These are phyloP conservation scores for Drosophila siamana DNA, from an alignment of 2,888 invertebrate genomes.

Conservation along the genomic window DNA sequence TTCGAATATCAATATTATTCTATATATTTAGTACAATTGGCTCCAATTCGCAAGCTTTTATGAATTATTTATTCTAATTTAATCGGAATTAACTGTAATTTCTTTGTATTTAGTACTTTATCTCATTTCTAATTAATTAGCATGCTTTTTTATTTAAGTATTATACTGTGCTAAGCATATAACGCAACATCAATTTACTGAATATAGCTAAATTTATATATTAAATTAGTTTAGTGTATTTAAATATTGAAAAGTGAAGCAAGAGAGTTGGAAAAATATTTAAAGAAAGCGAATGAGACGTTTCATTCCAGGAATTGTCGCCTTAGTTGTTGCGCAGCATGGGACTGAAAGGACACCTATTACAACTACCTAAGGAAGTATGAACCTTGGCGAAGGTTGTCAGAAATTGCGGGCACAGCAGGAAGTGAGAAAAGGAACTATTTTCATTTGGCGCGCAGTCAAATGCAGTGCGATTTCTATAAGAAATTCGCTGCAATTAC, in stretches of 20 bases:
- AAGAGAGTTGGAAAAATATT: slow-evolving; percentile 10
- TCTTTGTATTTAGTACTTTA: too few relatives aligned
- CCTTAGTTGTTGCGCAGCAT: slow-evolving; percentile 63
- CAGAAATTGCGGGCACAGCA: slow-evolving; percentile 55
- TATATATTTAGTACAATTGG: too few relatives aligned
- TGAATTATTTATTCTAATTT: too few relatives aligned
- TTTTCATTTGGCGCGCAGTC: slow-evolving; percentile 23
- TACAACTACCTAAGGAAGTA: slow-evolving; percentile 36
- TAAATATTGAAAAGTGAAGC: slow-evolving; percentile 10
- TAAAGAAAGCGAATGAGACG: slow-evolving; percentile 1
- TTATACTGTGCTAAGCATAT: too few relatives aligned
- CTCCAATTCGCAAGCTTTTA: too few relatives aligned
- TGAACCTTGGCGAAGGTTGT: slow-evolving; percentile 43
- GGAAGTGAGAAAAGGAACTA: slow-evolving; percentile 44
- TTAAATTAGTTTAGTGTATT: not conserved
- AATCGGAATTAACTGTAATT: too few relatives aligned
- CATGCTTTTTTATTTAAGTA: too few relatives aligned
- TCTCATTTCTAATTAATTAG: too few relatives aligned
- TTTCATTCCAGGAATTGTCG: slow-evolving; percentile 49
- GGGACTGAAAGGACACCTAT: slow-evolving; percentile 54
- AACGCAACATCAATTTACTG: too few relatives aligned
- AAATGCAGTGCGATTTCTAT: slow-evolving; percentile 5
- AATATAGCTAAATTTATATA: too few relatives aligned
- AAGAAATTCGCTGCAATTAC: not conserved
- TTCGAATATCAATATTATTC: too few relatives aligned